These are phyloP conservation scores for Tinamus major DNA, from an alignment of 2,797 vertebrate genomes.

Conservation along the genomic window DNA sequence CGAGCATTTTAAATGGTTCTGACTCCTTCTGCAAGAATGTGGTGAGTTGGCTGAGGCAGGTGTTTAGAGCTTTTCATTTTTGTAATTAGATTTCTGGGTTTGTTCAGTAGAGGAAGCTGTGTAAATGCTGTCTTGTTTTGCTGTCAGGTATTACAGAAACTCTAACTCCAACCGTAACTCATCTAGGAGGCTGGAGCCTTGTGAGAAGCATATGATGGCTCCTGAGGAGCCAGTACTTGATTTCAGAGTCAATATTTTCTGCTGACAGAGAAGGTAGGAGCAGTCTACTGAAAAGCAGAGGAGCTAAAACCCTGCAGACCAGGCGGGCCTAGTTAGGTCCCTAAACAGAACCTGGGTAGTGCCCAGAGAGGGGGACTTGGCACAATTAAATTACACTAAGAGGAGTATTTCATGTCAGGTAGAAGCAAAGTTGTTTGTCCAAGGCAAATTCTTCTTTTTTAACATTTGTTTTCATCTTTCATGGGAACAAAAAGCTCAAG, in stretches of 20 bases:
- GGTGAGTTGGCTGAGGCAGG: rapidly evolving
- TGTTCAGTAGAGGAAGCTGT: not conserved
- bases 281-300: not conserved
- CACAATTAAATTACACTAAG: not conserved
- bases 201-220: not conserved
- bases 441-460: not conserved
- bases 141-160: not conserved
- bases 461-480: not conserved
- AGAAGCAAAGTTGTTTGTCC: not conserved
- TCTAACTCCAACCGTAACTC: not conserved
- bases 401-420: not conserved
- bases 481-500: not conserved
- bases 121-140: not conserved
- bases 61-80: not conserved
- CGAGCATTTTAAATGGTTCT: not conserved
- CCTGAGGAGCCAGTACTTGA: not conserved
- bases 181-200: not conserved
- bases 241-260: not conserved
- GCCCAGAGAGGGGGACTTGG: not conserved
- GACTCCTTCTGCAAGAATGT: not conserved
- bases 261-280: not conserved
- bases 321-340: not conserved
- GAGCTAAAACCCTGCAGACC: not conserved
- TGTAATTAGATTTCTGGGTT: not conserved
- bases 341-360: not conserved